phyloP scores from a whole-genome alignment of 2,888 invertebrate species.

The Endomychus coccineus region DNA sequence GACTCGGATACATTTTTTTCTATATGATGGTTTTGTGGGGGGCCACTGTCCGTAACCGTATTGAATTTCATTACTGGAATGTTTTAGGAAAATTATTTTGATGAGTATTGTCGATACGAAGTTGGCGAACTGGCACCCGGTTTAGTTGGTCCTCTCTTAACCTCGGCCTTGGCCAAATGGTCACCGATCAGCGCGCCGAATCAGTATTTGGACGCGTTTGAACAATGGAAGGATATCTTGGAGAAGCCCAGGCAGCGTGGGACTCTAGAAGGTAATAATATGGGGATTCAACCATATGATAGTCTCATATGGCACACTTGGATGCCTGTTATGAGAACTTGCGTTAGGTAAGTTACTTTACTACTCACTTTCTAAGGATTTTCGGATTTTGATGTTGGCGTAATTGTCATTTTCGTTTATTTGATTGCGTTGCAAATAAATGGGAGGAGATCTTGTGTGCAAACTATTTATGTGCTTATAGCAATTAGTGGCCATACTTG shows the following conservation, averaged over 20 bases:
- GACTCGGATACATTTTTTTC: too few relatives aligned
- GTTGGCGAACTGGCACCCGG: slow-evolving; percentile 77
- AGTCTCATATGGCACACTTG: slow-evolving; percentile 84
- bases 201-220: slow-evolving; percentile 56
- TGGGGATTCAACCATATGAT: slow-evolving; percentile 63
- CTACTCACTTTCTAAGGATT: slow-evolving; percentile 10
- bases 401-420: too few relatives aligned
- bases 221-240: slow-evolving; percentile 64
- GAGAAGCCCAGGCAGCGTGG: slow-evolving; percentile 37
- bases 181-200: slow-evolving; percentile 65
- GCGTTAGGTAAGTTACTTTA: slow-evolving; percentile 57
- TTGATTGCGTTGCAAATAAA: too few relatives aligned
- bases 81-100: slow-evolving; percentile 52
- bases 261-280: slow-evolving; percentile 44
- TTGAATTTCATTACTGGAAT: too few relatives aligned
- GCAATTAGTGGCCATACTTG: too few relatives aligned
- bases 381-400: slow-evolving; percentile 9
- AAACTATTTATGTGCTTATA: too few relatives aligned
- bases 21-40: too few relatives aligned
- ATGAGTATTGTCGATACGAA: slow-evolving; percentile 79
- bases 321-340: slow-evolving; percentile 72
- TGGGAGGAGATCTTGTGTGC: too few relatives aligned
- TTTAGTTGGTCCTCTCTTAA: slow-evolving; percentile 75
- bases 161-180: slow-evolving; percentile 69
- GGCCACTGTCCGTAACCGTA: too few relatives aligned